Evolutionary conservation across 2,797 vertebrate species (phyloP).

Genomic region (Leptodactylus fallax): DNA sequence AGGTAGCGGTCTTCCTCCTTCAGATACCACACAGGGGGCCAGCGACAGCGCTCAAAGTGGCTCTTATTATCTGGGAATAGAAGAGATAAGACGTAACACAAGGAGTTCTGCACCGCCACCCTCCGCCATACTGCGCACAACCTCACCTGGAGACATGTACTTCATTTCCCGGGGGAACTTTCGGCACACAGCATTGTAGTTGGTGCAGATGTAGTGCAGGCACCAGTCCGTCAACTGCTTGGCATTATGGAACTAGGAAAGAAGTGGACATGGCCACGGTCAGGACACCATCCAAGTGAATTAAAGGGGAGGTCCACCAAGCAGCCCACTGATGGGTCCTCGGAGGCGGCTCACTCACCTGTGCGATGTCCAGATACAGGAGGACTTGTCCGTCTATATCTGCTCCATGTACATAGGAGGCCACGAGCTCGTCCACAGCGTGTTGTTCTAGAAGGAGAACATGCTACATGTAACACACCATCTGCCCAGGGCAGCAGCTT

Average conservation of each 20-base stretch:
- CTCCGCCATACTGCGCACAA: no score
- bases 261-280: background rate
- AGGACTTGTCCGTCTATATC: slow-evolving; percentile 90
- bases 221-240: slow-evolving; percentile 88
- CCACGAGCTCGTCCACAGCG: slow-evolving; percentile 86
- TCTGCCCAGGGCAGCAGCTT: no score
- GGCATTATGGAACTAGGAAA: slow-evolving; percentile 86
- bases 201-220: slow-evolving; percentile 93
- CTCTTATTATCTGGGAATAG: slow-evolving; percentile 81
- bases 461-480: background rate
- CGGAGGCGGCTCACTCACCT: slow-evolving; percentile 76
- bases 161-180: slow-evolving; percentile 94
- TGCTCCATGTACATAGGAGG: slow-evolving; percentile 78
- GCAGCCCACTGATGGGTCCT: no score
- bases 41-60: slow-evolving; percentile 89
- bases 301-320: no score
- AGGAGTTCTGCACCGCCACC: no score
- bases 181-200: slow-evolving; percentile 91
- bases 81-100: background rate
- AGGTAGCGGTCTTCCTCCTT: slow-evolving; percentile 91
- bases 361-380: slow-evolving; percentile 88
- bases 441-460: slow-evolving; percentile 79
- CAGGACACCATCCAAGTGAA: no score
- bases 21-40: slow-evolving; percentile 92
- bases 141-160: slow-evolving; percentile 84